Evolutionary conservation across 92 coral and sea anemone genomes (phyloP).

Genomic region (Epizoanthus fatuus): DNA sequence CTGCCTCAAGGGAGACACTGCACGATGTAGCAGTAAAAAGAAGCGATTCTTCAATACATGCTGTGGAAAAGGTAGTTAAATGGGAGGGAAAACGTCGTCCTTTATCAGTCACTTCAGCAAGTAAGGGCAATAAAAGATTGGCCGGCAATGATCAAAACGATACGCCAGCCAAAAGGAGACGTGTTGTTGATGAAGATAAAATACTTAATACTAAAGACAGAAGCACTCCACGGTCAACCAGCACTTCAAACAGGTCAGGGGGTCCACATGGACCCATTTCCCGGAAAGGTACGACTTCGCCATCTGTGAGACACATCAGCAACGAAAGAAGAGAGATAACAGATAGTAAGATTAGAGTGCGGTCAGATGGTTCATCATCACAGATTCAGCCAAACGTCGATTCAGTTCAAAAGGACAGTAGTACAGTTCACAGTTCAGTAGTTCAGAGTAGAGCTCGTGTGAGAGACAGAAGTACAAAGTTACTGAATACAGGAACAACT

Average conservation of each 20-base stretch:
- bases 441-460: not conserved
- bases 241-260: not conserved
- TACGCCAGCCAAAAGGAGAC: constrained; percentile 17
- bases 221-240: not conserved
- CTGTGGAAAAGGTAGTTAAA: not conserved
- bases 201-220: not conserved
- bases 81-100: not conserved
- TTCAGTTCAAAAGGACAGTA: not conserved
- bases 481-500: not conserved
- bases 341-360: not conserved
- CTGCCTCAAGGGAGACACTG: not conserved
- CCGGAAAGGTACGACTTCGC: not conserved
- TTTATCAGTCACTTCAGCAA: not conserved
- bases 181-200: constrained; percentile 5
- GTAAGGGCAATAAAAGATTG: constrained; percentile 29
- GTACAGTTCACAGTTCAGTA: not conserved
- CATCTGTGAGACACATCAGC: not conserved
- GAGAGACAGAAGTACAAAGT: not conserved
- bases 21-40: not conserved
- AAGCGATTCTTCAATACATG: not conserved
- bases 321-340: not conserved
- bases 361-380: not conserved
- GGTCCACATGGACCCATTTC: not conserved
- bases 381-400: not conserved
- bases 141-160: not conserved